Evolutionary conservation across 1,140 invertebrate species (phyloP), one percentile per base, ranked within the genome.

Genomic region (Proctacanthus coquilletti): DNA sequence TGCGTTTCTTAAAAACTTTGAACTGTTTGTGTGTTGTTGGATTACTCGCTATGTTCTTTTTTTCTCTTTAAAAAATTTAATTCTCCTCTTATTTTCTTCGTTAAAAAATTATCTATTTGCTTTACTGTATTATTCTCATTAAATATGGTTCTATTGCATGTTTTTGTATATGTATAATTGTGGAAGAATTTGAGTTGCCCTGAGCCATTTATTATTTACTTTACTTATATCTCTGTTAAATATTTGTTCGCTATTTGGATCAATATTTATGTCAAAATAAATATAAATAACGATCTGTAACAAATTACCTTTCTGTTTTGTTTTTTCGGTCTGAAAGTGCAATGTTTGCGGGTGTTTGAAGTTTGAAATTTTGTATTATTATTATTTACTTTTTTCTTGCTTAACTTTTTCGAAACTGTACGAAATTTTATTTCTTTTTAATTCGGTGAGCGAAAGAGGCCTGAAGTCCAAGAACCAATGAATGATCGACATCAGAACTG

Each of bases 151-250:
- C 30, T 39, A 39, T 39, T 39, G 29, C 38, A 39, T 34, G 4
- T 34, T 34, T 10, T 10, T 15, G 14, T 17, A 17, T 19, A 33
- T 40, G 31, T 40, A 34, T 40, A 40, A 34, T 18, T 34, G 32
- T 40, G 39, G 39, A 40, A 40, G 39, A 40, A 35, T 34, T 40
- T 40, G 39, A 40, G 39, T 34, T 40, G 39, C 39, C 39, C 39
- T 40, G 39, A 40, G 39, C 39, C 19, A 32, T 20, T 38, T 38
- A 10, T 29, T 34, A 17, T 34, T 34, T 33, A 33, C 23, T 27
- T 27, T 27, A 27, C 13, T 9, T 27, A 9, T 27, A 9, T 27
- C 13, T 13, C 8, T 27, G 13, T 13, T 9, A 27, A 27, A 9
- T 27, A 27, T 27, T 27, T 27, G n/a, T n/a, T n/a, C n/a, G n/a